Percentiles rank a stretch among this genome's conserved stretches.
Evolutionary conservation across 2,797 vertebrate species (phyloP).

Genomic region (Coilia nasus): DNA sequence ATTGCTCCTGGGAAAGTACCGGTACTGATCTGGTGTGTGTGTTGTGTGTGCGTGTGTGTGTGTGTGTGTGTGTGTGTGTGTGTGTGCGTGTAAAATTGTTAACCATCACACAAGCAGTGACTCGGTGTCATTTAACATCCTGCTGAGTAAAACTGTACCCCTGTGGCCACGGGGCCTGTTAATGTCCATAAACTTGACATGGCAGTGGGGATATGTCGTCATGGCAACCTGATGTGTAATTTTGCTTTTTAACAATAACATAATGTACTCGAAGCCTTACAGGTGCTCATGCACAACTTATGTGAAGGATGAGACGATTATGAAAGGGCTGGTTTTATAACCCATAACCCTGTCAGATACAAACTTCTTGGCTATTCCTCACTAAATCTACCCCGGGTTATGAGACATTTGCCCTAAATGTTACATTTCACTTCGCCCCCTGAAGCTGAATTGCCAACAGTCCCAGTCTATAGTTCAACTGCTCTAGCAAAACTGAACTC

Average conservation of each 20-base stretch:
- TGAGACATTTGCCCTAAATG: too few species aligned
- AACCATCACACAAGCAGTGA: not conserved
- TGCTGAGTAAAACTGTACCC: not conserved
- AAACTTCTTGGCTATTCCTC: not conserved
- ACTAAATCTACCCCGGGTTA: not conserved
- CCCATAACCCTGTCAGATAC: not conserved
- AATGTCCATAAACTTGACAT: conserved; percentile 22
- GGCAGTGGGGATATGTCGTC: not conserved
- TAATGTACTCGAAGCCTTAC: not conserved
- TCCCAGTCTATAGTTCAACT: not conserved
- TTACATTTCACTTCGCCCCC: not conserved
- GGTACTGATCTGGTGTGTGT: not conserved
- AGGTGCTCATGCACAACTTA: not conserved
- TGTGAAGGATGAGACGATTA: not conserved
- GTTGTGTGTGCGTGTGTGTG: not conserved
- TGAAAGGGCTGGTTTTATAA: not conserved
- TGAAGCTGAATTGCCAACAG: not conserved
- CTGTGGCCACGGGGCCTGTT: not conserved
- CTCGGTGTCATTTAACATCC: not conserved
- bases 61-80: too few species aligned
- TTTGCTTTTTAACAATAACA: not conserved
- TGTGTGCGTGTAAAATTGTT: conserved; percentile 5
- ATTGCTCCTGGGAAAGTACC: not conserved
- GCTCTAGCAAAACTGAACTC: not conserved
- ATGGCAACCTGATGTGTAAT: conserved; percentile 7